These are phyloP conservation scores for Formicarius rufipectus DNA, from an alignment of 2,113 vertebrate genomes.

Conservation along the genomic window DNA sequence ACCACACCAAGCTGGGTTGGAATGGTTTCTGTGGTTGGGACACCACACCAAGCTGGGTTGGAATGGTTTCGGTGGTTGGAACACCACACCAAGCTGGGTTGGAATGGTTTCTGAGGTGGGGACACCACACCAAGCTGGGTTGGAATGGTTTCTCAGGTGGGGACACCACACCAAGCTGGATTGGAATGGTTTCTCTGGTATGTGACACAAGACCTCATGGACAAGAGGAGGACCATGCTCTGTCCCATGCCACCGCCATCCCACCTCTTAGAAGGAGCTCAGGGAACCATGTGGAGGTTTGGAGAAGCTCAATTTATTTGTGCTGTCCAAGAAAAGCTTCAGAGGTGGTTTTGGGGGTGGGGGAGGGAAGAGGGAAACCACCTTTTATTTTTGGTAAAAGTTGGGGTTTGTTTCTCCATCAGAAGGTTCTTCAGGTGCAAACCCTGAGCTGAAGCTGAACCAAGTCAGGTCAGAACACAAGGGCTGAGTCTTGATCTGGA, in stretches of 20 bases:
- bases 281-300: neutral
- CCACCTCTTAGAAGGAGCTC: neutral
- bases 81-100: constrained; percentile 61
- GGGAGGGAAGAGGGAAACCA: neutral
- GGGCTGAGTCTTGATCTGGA: neutral
- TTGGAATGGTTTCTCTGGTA: constrained; percentile 57
- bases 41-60: no score
- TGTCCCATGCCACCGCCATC: neutral
- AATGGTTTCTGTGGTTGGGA: no score
- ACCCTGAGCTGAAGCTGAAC: neutral
- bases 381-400: neutral
- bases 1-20: no score
- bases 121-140: constrained; percentile 61
- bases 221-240: neutral
- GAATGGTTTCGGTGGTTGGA: no score
- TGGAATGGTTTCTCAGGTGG: no score
- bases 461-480: neutral
- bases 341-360: neutral
- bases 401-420: neutral
- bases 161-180: constrained; percentile 61
- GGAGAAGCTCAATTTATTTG: neutral
- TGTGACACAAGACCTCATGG: neutral
- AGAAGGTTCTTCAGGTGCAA: neutral
- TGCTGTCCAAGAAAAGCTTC: neutral
- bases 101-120: no score